Evolutionary conservation across 1,140 invertebrate genomes (phyloP).

Genomic region (Temnothorax curvispinosus): DNA sequence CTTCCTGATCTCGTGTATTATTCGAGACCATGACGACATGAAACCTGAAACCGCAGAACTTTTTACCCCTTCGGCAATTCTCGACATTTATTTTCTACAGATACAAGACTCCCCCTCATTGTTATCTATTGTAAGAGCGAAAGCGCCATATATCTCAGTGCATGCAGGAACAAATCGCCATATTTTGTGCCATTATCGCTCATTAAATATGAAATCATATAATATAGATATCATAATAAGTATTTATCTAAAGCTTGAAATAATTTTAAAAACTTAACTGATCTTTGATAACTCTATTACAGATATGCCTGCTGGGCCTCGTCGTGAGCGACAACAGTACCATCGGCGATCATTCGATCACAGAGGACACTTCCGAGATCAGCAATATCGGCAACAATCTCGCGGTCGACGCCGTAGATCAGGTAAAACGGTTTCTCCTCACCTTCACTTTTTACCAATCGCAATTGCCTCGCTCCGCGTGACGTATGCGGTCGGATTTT

Average conservation of each 20-base stretch:
- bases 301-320: conserved; percentile 81
- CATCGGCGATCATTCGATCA: conserved; percentile 76
- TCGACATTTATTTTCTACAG: conserved; percentile 38
- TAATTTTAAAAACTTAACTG: neutral
- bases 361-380: conserved; percentile 79
- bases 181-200: neutral
- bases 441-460: neutral
- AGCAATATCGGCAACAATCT: conserved; percentile 75
- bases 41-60: neutral
- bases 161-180: neutral
- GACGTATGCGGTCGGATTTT: conserved; percentile 33
- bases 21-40: neutral
- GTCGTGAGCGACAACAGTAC: conserved; percentile 82
- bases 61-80: conserved; percentile 12
- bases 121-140: neutral
- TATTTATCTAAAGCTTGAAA: neutral
- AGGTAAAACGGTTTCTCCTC: conserved; percentile 73
- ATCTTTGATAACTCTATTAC: conserved; percentile 64
- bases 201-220: neutral
- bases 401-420: conserved; percentile 75
- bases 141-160: conserved; percentile 2
- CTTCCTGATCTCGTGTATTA: neutral
- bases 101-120: neutral
- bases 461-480: conserved; percentile 4
- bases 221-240: neutral